These are phyloP conservation scores for Micrasema minimum DNA, from an alignment of 1,140 invertebrate genomes.

Conservation along the genomic window DNA sequence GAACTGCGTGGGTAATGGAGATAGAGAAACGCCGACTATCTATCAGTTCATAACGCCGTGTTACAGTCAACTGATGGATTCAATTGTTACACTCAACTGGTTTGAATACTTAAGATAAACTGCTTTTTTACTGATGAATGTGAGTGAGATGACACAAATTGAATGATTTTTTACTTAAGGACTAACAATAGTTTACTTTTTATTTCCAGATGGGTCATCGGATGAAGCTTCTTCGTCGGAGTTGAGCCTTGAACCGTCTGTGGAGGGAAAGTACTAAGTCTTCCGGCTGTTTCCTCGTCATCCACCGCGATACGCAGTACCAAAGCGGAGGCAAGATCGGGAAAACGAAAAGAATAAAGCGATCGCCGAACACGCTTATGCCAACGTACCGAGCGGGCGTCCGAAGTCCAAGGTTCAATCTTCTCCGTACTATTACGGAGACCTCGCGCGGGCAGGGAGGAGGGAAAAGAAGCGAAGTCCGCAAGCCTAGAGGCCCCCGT, in stretches of 20 bases:
- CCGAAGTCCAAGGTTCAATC: conserved; percentile 72
- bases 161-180: no score
- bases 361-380: conserved; percentile 58
- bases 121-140: no score
- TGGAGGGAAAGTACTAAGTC: conserved; percentile 45
- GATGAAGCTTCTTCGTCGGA: conserved; percentile 58
- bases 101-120: no score
- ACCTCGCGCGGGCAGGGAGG: conserved; percentile 68
- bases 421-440: conserved; percentile 82
- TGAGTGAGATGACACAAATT: no score
- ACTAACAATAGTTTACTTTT: no score
- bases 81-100: no score
- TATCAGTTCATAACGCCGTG: conserved; percentile 9
- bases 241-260: conserved; percentile 56
- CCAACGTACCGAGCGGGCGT: conserved; percentile 57
- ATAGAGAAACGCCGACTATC: conserved; percentile 11
- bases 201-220: conserved; percentile 60
- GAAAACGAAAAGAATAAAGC: conserved; percentile 4
- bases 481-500: conserved; percentile 76
- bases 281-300: conserved; percentile 9
- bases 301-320: conserved; percentile 40
- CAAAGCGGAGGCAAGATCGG: conserved; percentile 7
- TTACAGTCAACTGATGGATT: no score
- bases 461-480: no score
- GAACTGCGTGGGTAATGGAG: conserved; percentile 16